Conservation (phyloP, 2,797 vertebrate species). For the Rhynchonycteris naso region DNA sequence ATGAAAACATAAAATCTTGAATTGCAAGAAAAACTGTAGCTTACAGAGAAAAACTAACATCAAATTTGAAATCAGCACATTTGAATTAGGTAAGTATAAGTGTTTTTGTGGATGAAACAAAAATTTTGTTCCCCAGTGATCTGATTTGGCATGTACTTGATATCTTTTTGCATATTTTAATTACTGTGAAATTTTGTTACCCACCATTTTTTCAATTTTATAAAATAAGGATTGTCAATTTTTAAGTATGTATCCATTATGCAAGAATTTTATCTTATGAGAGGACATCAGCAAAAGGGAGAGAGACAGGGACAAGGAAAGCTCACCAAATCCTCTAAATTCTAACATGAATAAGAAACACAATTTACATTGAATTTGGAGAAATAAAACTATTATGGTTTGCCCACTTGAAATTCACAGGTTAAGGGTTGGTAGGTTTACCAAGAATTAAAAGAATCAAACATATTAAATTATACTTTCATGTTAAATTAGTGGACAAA, state of each 20-base stretch:
- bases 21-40: too few relatives aligned
- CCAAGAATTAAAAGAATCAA: background rate
- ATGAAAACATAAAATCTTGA: too few relatives aligned
- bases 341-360: background rate
- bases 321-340: background rate
- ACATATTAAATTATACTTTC: background rate
- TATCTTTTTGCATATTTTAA: background rate
- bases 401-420: background rate
- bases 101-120: too few relatives aligned
- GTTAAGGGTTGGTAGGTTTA: background rate
- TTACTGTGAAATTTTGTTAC: background rate
- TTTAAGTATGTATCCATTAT: background rate
- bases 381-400: background rate
- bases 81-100: too few relatives aligned
- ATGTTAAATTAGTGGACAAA: background rate
- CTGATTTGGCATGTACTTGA: background rate
- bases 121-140: too few relatives aligned
- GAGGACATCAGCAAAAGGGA: background rate
- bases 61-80: too few relatives aligned
- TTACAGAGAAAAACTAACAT: too few relatives aligned
- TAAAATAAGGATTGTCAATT: background rate
- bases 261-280: background rate
- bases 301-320: background rate
- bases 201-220: background rate
- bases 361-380: background rate